Base-by-base conservation (phyloP, 2,888 invertebrate genomes). In the Drosophila neonasuta region DNA sequence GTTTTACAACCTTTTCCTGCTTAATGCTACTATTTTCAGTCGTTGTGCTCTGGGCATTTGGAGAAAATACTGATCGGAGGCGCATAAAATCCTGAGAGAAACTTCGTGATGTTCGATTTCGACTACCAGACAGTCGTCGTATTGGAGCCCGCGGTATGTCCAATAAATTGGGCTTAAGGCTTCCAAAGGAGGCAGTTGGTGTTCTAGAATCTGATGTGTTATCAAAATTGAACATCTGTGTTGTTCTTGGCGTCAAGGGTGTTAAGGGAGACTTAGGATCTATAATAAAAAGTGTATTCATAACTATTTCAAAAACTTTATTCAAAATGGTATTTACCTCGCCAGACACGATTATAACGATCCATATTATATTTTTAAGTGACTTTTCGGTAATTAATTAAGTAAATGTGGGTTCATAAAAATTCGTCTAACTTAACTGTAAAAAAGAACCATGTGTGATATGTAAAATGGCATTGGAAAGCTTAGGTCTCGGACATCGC, bases 261-360 rank as follows among this genome's bases (percentile, higher is more conserved):
- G 77, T 75, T 45, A 88, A 58, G 5, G 88, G 87, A 0, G 88
- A 88, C n/a, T 57, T 74, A 9, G 77, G 78, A 77, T 86, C 88
- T 88, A 36, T n/a, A 11, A 30, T 3, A 34, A 36, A 0, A 11
- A 7, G 42, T 42, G 10, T 6, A 34, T 36, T 3, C 0, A 6
- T 3, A 5, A 5, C 5, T 4, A 3, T 32, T 50, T 13, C 10
- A 15, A 3, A 29, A 11, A 10, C 1, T 8, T 17, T 9, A 41
- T 17, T 36, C 8, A 5, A 2, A 17, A 2, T 13, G 20, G 1
- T 2, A 41, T 45, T 55, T 66, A 85, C 82, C 85, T 79, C 85
- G 77, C 67, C 73, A 85, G 6, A 71, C 83, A 24, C 85, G 80
- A 51, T 77, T 82, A 24, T 83, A 83, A 17, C 77, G 72, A 24